Percentiles rank a stretch among this genome's conserved stretches.
These are phyloP conservation scores for Lineus longissimus DNA, from an alignment of 1,140 invertebrate genomes.

Conservation along the genomic window DNA sequence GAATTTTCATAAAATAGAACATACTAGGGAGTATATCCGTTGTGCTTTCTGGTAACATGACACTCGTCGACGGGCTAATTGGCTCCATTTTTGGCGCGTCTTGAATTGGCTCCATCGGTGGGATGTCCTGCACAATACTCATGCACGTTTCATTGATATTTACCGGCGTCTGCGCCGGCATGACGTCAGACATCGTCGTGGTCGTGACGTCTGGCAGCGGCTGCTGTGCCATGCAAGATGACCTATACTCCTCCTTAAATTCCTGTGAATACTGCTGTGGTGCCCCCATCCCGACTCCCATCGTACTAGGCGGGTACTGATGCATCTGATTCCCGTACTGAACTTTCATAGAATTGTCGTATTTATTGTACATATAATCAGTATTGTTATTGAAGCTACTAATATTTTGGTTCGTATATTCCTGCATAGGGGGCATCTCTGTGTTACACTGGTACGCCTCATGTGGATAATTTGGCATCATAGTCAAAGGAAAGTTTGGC, in stretches of 20 bases:
- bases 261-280: not conserved
- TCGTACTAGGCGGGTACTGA: slow-evolving; percentile 6
- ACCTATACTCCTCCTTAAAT: slow-evolving; percentile 3
- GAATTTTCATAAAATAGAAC: not conserved
- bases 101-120: too few species aligned
- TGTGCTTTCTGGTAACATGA: not conserved
- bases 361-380: slow-evolving; percentile 5
- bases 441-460: not conserved
- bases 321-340: not conserved
- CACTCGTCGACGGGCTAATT: not conserved
- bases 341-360: not conserved
- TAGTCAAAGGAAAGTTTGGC: not conserved
- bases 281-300: not conserved
- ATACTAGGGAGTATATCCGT: not conserved
- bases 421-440: not conserved
- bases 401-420: slow-evolving; percentile 3
- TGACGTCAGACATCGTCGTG: not conserved
- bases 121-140: too few species aligned
- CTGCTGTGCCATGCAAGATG: slow-evolving; percentile 2
- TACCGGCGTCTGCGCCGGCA: not conserved
- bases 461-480: slow-evolving; percentile 1
- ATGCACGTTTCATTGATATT: too few species aligned
- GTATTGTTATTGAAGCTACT: not conserved
- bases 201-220: slow-evolving; percentile 1
- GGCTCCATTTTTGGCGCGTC: not conserved